Evolutionary conservation across 2,888 invertebrate genomes (phyloP), one percentile per base, ranked within the genome.

Genomic region (Pyralis farinalis): DNA sequence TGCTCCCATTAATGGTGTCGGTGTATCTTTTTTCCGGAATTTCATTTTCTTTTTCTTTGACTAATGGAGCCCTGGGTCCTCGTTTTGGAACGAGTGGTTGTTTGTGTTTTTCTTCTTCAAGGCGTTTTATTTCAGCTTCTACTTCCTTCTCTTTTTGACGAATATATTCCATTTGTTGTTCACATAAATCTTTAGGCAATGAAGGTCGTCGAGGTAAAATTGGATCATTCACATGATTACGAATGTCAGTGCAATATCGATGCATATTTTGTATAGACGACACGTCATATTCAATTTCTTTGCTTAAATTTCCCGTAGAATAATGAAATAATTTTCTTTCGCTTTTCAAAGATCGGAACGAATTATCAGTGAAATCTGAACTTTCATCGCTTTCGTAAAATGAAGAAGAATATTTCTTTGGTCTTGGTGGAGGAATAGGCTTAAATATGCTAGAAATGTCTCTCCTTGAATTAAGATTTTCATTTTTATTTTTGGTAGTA

Each of bases 71-170:
- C 63, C 74, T 76, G 0, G 80, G 82, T 21, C 80, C 74, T 58
- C 52, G 69, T 49, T 51, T 73, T 25, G 64, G 58, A 7, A 36
- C 12, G 1, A 33, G 8, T 12, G 48, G 37, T 7, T n/a, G n/a
- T n/a, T 53, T 57, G 1, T 41, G 49, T 39, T 92, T 91, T 55
- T 92, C 90, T 29, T 87, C 81, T 74, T 93, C 93, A 25, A 94
- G 71, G 1, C 91, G 84, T 47, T 91, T 90, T 49, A 94, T 90
- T 77, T 94, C 93, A 20, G 90, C 79, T 75, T 92, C 91, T 4
- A 94, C 90, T 67, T 93, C 91, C 55, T 91, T 90, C 77, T 94
- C 94, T 73, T 93, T 93, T 69, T 90, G 90, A 22, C 90, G 73
- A 22, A 94, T 92, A 52, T 93, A 92, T 60, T 92, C 90, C 77